phyloP scores from a whole-genome alignment of 53 echinoderm and acorn worm genomes.

The Echinometra lucunter region DNA sequence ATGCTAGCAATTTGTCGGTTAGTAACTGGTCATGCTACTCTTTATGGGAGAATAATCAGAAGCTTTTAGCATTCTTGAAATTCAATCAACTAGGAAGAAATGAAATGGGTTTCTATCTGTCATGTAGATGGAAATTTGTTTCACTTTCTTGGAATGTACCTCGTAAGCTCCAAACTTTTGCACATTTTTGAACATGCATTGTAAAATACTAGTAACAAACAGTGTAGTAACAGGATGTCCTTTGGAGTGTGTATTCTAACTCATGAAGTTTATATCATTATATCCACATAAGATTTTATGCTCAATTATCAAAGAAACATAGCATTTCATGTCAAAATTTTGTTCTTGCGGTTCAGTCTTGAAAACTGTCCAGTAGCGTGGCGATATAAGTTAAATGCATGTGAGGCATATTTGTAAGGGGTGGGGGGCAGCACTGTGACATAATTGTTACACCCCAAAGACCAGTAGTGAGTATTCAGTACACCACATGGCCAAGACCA shows the following conservation, averaged over 20 bases:
- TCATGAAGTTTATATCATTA: too few species aligned
- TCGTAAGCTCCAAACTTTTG: background rate
- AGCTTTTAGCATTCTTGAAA: slow-evolving; percentile 45
- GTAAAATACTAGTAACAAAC: background rate
- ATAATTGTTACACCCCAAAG: background rate
- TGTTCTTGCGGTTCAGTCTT: background rate
- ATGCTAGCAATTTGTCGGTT: slow-evolving; percentile 27
- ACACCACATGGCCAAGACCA: background rate
- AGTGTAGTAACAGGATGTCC: background rate
- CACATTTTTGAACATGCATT: background rate
- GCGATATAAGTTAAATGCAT: background rate
- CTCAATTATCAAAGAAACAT: too few species aligned
- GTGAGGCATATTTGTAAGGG: background rate
- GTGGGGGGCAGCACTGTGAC: background rate
- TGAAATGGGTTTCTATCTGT: slow-evolving; percentile 10
- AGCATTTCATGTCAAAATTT: background rate
- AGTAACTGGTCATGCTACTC: slow-evolving; percentile 22
- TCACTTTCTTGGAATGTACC: slow-evolving; percentile 4
- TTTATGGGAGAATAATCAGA: slow-evolving; percentile 20
- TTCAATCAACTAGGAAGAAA: background rate
- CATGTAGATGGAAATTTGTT: background rate
- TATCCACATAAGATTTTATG: too few species aligned
- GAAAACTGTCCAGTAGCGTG: background rate
- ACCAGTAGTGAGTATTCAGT: background rate
- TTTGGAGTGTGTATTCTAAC: background rate